These are phyloP conservation scores for Pachliopta kotzebuea DNA, from an alignment of 2,888 invertebrate genomes.

Conservation along the genomic window DNA sequence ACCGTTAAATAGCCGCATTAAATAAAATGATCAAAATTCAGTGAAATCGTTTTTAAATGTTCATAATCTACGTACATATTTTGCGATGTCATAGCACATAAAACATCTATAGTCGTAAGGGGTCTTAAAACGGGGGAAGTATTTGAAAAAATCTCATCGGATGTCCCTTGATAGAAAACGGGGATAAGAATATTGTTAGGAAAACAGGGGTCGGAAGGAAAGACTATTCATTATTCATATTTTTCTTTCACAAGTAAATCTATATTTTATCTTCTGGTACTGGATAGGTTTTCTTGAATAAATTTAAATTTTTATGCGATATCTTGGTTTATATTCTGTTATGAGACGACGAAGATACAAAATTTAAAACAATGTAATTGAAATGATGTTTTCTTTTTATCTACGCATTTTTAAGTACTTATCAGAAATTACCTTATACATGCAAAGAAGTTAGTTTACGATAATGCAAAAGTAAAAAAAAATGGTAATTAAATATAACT, in stretches of 20 bases:
- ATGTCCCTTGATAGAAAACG: conserved; percentile 28
- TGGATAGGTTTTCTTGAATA: conserved; percentile 16
- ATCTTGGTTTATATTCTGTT: neutral
- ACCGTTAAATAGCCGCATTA: neutral
- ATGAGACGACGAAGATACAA: neutral
- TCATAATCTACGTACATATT: neutral
- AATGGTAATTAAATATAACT: no score
- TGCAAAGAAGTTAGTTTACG: no score
- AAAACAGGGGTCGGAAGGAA: conserved; percentile 29
- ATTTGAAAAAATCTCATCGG: conserved; percentile 19
- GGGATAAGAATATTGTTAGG: conserved; percentile 28
- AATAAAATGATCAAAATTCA: neutral
- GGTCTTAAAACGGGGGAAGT: conserved; percentile 10
- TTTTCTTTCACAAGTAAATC: conserved; percentile 26
- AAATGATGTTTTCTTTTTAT: neutral
- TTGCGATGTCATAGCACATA: neutral
- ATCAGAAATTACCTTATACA: no score
- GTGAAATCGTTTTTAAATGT: neutral
- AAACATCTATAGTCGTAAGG: neutral
- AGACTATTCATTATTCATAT: conserved; percentile 29
- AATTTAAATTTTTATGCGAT: conserved; percentile 10
- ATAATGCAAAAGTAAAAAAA: no score
- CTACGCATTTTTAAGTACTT: neutral
- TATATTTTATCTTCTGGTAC: conserved; percentile 21
- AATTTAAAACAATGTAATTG: neutral